Evolutionary conservation across 2,113 vertebrate genomes (phyloP).

Genomic region (Mus pahari): DNA sequence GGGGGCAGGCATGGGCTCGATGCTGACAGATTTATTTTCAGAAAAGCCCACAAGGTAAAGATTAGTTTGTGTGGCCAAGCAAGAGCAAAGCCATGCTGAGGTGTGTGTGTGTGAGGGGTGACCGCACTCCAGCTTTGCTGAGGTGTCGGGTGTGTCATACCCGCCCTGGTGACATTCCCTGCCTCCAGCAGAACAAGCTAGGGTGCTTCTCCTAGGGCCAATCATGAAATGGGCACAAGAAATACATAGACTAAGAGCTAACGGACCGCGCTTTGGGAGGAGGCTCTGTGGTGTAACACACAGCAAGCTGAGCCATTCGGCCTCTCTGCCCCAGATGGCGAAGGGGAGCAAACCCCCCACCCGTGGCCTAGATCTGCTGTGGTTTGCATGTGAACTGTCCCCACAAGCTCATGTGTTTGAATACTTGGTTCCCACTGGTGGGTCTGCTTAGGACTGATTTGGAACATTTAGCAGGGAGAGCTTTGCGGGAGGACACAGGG

Average conservation of each 20-base stretch:
- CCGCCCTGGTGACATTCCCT: neutral
- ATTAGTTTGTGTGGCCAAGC: neutral
- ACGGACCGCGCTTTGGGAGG: neutral
- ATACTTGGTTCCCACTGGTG: neutral
- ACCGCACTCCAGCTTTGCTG: fast-evolving
- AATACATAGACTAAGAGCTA: fast-evolving
- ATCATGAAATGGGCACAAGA: neutral
- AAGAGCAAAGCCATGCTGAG: neutral
- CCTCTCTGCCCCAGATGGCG: fast-evolving
- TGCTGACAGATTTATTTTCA: slow-evolving; percentile 12
- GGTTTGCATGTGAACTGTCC: neutral
- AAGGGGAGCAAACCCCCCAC: fast-evolving
- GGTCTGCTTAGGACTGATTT: neutral
- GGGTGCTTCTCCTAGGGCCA: neutral
- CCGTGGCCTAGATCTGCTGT: neutral
- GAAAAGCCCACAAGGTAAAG: neutral
- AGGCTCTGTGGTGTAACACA: neutral
- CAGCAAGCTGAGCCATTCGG: fast-evolving
- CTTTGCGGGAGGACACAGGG: neutral
- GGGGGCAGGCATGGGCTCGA: fast-evolving
- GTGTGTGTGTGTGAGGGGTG: neutral
- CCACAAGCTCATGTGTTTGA: neutral
- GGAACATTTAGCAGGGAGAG: neutral
- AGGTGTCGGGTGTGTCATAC: fast-evolving
- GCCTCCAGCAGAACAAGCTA: neutral